Conservation (phyloP, 2,888 invertebrate genomes). For the Cephus spinipes region DNA sequence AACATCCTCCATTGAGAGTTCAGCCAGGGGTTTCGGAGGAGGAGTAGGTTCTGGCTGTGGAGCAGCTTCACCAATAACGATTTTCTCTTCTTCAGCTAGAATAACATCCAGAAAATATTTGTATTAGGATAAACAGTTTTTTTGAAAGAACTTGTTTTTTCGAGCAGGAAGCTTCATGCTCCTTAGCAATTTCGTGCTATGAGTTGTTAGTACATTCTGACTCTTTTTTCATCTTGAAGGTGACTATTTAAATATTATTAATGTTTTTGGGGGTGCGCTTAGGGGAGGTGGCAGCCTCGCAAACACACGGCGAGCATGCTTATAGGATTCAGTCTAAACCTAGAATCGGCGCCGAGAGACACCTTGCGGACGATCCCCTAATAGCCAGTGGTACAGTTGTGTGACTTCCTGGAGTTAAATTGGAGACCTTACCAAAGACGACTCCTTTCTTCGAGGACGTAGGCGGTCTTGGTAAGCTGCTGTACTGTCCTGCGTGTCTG, state of each 20-base stretch:
- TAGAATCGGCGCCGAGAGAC: constrained; percentile 93
- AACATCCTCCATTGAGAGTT: constrained; percentile 85
- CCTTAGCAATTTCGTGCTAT: neutral
- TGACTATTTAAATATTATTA: neutral
- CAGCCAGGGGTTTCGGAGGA: constrained; percentile 73
- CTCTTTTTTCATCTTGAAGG: neutral
- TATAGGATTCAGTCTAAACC: constrained; percentile 71
- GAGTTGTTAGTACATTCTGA: neutral
- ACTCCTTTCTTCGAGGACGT: constrained; percentile 73
- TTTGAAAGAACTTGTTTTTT: neutral
- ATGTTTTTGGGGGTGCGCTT: neutral
- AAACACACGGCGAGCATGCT: constrained; percentile 32
- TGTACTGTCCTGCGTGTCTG: constrained; percentile 73
- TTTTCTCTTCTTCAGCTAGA: constrained; percentile 75
- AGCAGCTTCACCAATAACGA: constrained; percentile 68
- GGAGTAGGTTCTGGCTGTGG: constrained; percentile 36
- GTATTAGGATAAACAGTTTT: neutral
- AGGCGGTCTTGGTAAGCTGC: constrained; percentile 79
- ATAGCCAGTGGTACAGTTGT: constrained; percentile 62
- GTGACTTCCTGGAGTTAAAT: constrained; percentile 43
- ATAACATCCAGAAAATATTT: constrained; percentile 23
- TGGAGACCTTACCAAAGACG: constrained; percentile 78
- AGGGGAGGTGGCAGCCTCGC: neutral
- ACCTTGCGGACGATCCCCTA: constrained; percentile 76
- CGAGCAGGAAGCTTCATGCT: neutral